These are phyloP conservation scores for Euclidia mi DNA, from an alignment of 2,888 invertebrate species.

Conservation along the genomic window DNA sequence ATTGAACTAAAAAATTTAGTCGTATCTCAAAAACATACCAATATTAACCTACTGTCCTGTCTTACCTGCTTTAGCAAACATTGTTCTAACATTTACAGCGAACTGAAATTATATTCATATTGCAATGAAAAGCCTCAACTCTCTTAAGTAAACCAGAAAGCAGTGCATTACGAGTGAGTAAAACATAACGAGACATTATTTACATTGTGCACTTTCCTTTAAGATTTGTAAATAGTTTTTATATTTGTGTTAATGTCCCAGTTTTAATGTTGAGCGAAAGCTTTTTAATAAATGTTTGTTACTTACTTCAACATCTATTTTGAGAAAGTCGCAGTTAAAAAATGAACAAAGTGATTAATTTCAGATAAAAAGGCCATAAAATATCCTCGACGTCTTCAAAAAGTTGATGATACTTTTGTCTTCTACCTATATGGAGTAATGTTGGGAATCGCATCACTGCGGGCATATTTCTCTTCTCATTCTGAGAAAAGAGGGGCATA, in stretches of 20 bases:
- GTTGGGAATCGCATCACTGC: too few relatives aligned
- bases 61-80: neutral
- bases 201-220: neutral
- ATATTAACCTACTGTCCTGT: neutral
- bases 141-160: neutral
- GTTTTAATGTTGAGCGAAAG: neutral
- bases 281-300: neutral
- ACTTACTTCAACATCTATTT: too few relatives aligned
- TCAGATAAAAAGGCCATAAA: too few relatives aligned
- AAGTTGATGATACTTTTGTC: too few relatives aligned
- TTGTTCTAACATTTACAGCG: neutral
- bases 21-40: neutral
- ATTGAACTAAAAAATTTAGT: too few relatives aligned
- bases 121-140: conserved; percentile 2
- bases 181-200: neutral
- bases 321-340: too few relatives aligned
- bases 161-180: neutral
- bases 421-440: too few relatives aligned
- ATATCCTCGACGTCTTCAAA: too few relatives aligned
- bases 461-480: too few relatives aligned
- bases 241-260: neutral
- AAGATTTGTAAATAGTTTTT: neutral
- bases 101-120: conserved; percentile 7
- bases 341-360: too few relatives aligned
- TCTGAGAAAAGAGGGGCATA: too few relatives aligned